Conservation (phyloP, 2,113 vertebrate genomes). For the Nycticebus coucang region DNA sequence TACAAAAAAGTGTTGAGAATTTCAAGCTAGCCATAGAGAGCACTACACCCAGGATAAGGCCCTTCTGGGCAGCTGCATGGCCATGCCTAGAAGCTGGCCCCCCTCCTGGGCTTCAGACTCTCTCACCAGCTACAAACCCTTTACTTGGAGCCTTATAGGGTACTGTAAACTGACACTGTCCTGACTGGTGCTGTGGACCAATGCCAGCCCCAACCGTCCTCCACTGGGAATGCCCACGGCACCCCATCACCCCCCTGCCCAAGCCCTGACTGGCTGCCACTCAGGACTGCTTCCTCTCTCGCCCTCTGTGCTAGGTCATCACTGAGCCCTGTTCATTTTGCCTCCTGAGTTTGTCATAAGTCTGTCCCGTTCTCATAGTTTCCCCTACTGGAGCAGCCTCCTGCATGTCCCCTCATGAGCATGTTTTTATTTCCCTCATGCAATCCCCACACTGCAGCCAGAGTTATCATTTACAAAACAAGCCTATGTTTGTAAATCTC, state of each 20-base stretch:
- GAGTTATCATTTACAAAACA: not conserved
- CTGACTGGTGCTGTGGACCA: not conserved
- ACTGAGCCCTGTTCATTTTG: no score
- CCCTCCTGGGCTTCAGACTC: not conserved
- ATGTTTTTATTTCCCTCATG: not conserved
- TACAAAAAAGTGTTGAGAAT: not conserved
- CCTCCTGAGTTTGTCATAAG: not conserved
- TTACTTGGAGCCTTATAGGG: not conserved
- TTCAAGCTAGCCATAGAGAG: not conserved
- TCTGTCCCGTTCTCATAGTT: not conserved
- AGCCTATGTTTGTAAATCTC: not conserved
- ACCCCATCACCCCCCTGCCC: not conserved
- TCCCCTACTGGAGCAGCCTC: not conserved
- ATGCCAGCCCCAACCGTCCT: no score
- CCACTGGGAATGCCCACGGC: not conserved
- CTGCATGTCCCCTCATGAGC: accelerated
- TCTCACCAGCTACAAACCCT: no score
- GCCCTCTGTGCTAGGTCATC: not conserved
- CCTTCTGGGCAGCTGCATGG: not conserved
- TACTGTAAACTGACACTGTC: no score
- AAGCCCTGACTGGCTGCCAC: not conserved
- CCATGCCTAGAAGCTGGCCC: not conserved
- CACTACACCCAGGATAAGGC: not conserved
- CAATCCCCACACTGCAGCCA: not conserved
- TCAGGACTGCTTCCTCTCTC: not conserved